Base-by-base conservation (phyloP, 2,888 invertebrate species). In the Thymelicus lineola region DNA sequence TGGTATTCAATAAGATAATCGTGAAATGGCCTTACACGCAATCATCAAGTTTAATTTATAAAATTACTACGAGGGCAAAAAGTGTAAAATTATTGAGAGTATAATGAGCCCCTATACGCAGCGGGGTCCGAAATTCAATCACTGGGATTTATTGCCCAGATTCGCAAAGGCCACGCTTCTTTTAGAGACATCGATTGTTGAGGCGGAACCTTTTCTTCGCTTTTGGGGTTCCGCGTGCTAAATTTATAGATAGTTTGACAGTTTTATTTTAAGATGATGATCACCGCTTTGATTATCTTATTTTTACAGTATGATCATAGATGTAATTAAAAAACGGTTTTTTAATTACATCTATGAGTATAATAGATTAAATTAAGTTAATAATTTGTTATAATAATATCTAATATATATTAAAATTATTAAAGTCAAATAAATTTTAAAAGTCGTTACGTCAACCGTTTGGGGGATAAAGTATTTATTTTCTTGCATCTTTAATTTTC, bases 61-160 rank as follows among this genome's bases (percentile, higher is more conserved):
- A 79, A 80, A 80, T 75, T 69, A 64, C 58, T 66, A 66, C 68
- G 58, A 70, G 38, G 42, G 75, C 75, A 84, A 88, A 88, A 89
- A 85, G 82, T 74, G 64, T 58, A 77, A 90, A 90, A 90, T 89
- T 86, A 88, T 88, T 76, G 82, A 73, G 76, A 78, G 76, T 84
- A 93, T 93, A 94, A 94, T 93, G 89, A 90, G 88, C 93, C 94
- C 94, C 86, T 90, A 93, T 94, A 83, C 91, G 48, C 92, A 91
- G 93, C 93, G 87, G 93, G 87, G 90, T 90, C 92, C 92, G 81
- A 90, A 91, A 90, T 90, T 90, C 90, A 88, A 93, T 93, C 92
- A 92, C 92, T 86, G 88, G 84, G 83, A 91, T 93, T 92, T 93
- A 93, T 93, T 93, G 88, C 87, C 89, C 86, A 87, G 85, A 92